A percentile compares a stretch with the other conserved stretches of the same genome.
Conservation (phyloP, 2,888 invertebrate genomes). For the Cantharis flavilabris region DNA sequence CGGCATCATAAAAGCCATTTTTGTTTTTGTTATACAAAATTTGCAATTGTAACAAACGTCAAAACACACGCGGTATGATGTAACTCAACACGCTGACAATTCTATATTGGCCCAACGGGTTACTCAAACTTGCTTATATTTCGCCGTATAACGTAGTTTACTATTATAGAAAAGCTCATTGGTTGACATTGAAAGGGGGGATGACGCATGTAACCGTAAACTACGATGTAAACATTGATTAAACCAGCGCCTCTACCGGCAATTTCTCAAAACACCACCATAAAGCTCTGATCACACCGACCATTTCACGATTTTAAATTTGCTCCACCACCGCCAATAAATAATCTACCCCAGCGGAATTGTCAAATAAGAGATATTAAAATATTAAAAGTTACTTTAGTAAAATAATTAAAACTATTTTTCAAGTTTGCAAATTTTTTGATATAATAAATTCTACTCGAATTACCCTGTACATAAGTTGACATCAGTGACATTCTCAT, state of each 20-base stretch:
- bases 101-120: conserved; percentile 19
- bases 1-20: conserved; percentile 95
- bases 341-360: background rate
- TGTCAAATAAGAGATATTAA: background rate
- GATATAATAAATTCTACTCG: background rate
- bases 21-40: background rate
- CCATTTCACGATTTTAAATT: background rate
- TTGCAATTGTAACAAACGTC: background rate
- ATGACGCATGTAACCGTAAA: conserved; percentile 25
- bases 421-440: background rate
- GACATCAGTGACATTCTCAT: background rate
- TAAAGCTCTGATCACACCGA: background rate
- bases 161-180: conserved; percentile 38
- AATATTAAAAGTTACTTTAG: background rate
- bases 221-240: conserved; percentile 27
- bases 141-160: conserved; percentile 35
- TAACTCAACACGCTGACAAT: conserved; percentile 15
- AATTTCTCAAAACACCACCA: background rate
- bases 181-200: conserved; percentile 37
- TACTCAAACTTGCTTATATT: conserved; percentile 38
- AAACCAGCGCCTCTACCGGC: conserved; percentile 18
- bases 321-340: background rate
- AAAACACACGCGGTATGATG: background rate
- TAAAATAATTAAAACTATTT: background rate
- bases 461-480: background rate